A percentile compares a stretch with the other conserved stretches of the same genome.
phyloP scores from a whole-genome alignment of 2,797 vertebrate species.

The Xerus rutilus region DNA sequence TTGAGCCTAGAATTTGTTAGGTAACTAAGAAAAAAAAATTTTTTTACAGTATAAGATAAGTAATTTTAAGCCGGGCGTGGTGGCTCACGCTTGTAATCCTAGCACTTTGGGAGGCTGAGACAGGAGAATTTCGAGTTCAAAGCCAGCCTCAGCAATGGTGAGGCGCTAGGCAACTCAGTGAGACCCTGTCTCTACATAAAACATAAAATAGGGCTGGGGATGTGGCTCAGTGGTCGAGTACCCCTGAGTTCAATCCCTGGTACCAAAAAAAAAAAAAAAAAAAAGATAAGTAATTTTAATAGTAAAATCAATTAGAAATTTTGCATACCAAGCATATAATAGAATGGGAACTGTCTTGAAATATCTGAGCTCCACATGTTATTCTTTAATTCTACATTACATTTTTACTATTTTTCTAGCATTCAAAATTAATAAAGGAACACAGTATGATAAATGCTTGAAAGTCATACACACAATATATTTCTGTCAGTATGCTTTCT shows the following conservation, averaged over 20 bases:
- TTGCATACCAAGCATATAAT: neutral
- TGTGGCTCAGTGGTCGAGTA: too few species aligned
- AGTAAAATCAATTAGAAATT: conserved; percentile 42
- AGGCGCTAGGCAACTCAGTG: too few species aligned
- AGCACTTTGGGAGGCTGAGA: too few species aligned
- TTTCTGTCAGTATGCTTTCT: neutral
- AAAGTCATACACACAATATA: neutral
- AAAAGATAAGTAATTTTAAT: conserved; percentile 45
- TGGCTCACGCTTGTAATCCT: too few species aligned
- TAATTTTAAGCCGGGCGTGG: neutral
- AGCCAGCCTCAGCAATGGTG: too few species aligned
- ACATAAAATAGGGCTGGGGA: too few species aligned
- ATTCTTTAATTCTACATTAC: conserved; percentile 14
- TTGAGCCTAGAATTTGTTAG: neutral
- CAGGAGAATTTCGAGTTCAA: too few species aligned
- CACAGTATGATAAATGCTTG: neutral
- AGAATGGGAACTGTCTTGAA: neutral
- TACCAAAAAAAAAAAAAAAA: too few species aligned
- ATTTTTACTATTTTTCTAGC: conserved; percentile 14
- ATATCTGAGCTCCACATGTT: neutral
- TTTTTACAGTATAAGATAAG: conserved; percentile 11
- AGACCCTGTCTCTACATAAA: too few species aligned
- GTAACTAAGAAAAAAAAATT: neutral
- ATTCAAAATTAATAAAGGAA: conserved; percentile 12
- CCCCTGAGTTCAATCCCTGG: too few species aligned